Evolutionary conservation across 2,888 invertebrate species (phyloP), one percentile per base, ranked within the genome.

Genomic region (Bimastos eiseni): DNA sequence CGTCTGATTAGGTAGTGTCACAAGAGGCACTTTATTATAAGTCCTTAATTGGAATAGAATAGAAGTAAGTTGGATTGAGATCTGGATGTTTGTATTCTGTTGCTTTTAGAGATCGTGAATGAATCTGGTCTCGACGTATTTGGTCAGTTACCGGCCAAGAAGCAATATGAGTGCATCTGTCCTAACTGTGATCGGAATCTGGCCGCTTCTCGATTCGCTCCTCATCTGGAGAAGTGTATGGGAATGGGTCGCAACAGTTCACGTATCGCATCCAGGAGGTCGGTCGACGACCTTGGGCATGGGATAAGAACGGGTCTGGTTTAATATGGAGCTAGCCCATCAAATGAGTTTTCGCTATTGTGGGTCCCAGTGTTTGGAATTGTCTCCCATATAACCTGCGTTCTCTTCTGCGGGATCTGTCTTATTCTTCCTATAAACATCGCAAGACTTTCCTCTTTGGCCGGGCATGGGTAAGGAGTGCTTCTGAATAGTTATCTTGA

Each of bases 141-240:
- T 94, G 97, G 98, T 0, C 97, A 97, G 94, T 97, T 94, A 33
- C 94, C 95, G 37, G 70, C 49, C 30, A 97, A 97, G 94, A 98
- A 98, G 94, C 97, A 97, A 17, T 97, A 97, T 93, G 98, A 98
- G 94, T 97, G 97, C 94, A 96, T 97, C 0, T 98, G 98, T 95
- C 97, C 98, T 0, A 97, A 97, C 94, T 98, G 98, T 94, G 97
- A 97, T 92, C 96, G 97, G 90, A 97, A 96, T 89, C 96, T 97
- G 37, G 97, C 97, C 0, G 97, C 97, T 0, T 97, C 97, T 5
- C 96, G 98, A 91, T 98, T 98, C 95, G 98, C 98, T 13, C 97
- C 98, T 0, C 98, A 98, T 95, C 95, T 98, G 90, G 98, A 98
- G 94, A 97, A 97, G 95, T 98, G 98, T 95, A 98, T 98, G 98